phyloP scores from a whole-genome alignment of 2,113 vertebrate species.

The Phainopepla nitens region DNA sequence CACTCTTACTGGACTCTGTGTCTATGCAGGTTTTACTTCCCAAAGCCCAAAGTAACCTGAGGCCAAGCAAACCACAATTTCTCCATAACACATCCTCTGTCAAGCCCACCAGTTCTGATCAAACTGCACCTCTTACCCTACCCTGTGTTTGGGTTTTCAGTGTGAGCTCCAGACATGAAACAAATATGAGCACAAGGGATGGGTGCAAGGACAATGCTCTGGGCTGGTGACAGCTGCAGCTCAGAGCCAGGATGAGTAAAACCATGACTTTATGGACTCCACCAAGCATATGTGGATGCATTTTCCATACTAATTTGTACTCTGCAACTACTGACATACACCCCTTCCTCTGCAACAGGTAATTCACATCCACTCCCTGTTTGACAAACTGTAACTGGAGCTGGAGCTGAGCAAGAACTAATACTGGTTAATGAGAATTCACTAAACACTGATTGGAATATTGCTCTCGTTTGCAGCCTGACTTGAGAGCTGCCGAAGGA shows the following conservation, averaged over 20 bases:
- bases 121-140: not conserved
- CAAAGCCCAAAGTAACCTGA: not conserved
- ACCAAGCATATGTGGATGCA: not conserved
- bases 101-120: not conserved
- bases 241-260: not conserved
- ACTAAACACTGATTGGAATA: not conserved
- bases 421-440: not conserved
- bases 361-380: not conserved
- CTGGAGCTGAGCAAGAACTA: not conserved
- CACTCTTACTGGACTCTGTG: not conserved
- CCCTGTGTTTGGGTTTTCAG: not conserved
- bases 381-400: not conserved
- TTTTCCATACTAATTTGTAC: not conserved
- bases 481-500: not conserved
- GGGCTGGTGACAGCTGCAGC: not conserved
- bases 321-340: not conserved
- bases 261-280: accelerated
- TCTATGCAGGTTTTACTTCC: not conserved
- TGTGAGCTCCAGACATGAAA: not conserved
- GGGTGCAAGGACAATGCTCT: accelerated
- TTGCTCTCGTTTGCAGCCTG: not conserved
- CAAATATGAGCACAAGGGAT: not conserved
- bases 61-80: not conserved
- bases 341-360: not conserved
- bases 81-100: not conserved